Evolutionary conservation across 2,113 vertebrate species (phyloP).

Genomic region (Cephalopholis sonnerati): DNA sequence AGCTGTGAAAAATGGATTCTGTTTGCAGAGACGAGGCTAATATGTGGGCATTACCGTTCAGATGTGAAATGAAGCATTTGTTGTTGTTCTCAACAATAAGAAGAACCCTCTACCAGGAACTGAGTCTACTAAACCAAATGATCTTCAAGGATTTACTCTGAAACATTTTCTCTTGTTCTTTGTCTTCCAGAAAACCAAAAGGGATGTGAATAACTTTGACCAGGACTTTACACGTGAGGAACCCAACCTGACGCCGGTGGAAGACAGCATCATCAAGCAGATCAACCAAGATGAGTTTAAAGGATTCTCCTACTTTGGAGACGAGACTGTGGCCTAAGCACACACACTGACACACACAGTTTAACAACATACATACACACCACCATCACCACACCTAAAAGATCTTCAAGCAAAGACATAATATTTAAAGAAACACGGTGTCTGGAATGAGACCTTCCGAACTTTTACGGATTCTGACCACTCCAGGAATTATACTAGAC

Average conservation of each 20-base stretch:
- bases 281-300: constrained; percentile 99
- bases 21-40: too few relatives aligned
- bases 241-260: constrained; percentile 94
- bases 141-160: not conserved
- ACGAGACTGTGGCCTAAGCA: constrained; percentile 84
- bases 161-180: not conserved
- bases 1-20: too few relatives aligned
- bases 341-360: constrained; percentile 4
- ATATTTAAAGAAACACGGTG: constrained; percentile 32
- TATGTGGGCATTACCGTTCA: too few relatives aligned
- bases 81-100: too few relatives aligned
- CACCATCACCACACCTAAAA: not conserved
- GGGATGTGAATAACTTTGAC: constrained; percentile 99
- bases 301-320: constrained; percentile 97
- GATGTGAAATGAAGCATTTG: too few relatives aligned
- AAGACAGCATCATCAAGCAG: constrained; percentile 95
- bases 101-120: too few relatives aligned
- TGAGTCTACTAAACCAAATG: too few relatives aligned
- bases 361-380: not conserved
- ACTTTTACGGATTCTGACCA: constrained; percentile 25
- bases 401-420: constrained; percentile 10
- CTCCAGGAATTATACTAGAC: constrained; percentile 62
- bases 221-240: constrained; percentile 99
- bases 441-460: constrained; percentile 15
- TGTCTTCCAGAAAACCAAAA: constrained; percentile 97